phyloP scores from a whole-genome alignment of 2,888 invertebrate species.

The Apotomis turbidana region DNA sequence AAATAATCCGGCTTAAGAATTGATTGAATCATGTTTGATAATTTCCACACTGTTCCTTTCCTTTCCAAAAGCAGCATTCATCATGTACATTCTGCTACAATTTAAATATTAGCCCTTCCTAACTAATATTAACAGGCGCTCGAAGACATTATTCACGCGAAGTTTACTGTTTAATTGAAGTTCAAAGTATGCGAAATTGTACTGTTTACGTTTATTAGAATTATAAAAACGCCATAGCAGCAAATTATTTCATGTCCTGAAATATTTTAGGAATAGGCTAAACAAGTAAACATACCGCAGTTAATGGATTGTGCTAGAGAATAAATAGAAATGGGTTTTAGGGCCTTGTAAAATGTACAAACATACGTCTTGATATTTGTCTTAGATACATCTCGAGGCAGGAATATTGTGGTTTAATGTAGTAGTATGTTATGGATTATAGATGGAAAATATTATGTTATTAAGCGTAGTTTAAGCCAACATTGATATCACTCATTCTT shows the following conservation, averaged over 20 bases:
- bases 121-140: conserved; percentile 24
- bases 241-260: background rate
- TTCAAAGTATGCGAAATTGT: background rate
- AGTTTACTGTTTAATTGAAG: conserved; percentile 14
- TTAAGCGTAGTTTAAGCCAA: too few relatives aligned
- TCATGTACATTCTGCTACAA: conserved; percentile 12
- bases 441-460: too few relatives aligned
- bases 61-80: conserved; percentile 10
- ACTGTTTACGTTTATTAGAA: background rate
- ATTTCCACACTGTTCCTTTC: conserved; percentile 12
- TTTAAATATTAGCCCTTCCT: conserved; percentile 18
- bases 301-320: too few relatives aligned
- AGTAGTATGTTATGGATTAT: too few relatives aligned
- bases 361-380: too few relatives aligned
- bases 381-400: too few relatives aligned
- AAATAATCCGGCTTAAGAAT: background rate
- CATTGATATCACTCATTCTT: too few relatives aligned
- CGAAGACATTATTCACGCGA: conserved; percentile 19
- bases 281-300: too few relatives aligned
- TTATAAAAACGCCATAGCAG: background rate
- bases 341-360: too few relatives aligned
- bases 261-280: background rate
- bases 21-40: conserved; percentile 3
- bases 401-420: too few relatives aligned
- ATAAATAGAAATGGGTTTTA: too few relatives aligned